Base-by-base conservation (phyloP, 2,797 vertebrate species). In the Octomys mimax region DNA sequence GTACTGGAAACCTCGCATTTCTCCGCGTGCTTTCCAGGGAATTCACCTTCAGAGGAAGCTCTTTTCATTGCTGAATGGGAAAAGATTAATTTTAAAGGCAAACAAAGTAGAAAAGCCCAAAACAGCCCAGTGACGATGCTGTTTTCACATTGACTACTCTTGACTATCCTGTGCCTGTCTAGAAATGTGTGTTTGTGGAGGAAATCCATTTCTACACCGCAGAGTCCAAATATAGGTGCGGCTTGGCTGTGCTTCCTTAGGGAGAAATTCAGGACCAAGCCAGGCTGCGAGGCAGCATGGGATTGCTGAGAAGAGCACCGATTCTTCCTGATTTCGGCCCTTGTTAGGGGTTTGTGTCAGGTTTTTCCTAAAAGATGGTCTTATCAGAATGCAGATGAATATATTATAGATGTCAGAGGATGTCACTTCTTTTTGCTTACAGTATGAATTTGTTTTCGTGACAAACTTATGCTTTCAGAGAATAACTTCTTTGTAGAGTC, bases 21-120 rank as follows among this genome's bases (percentile, higher is more conserved):
- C 94, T 91, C 73, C 94, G 36, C 75, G 91, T 22, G 31, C 86
- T 98, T 97, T 98, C 96, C 92, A 94, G 91, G 95, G 97, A 42
- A 94, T 85, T 95, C 93, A 49, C 97, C 95, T 92, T 89, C 95
- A 95, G 93, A 96, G 93, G 95, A 97, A 96, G 93, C 78, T 95
- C 88, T 71, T 95, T 97, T 97, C 95, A 80, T 98, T 22, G 2
- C 68, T 95, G 94, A 98, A 97, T 96, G 98, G 91, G 97, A 98
- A 97, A 85, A 97, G 96, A 98, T 98, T 98, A 97, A 98, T 98
- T 98, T 98, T 97, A 97, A 96, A 97, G 94, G 96, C 97, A 97
- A 98, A 36, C 10, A 85, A 97, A 98, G 85, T 42, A 97, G 92
- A 95, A 79, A 86, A 95, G 94, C 83, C 96, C 98, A 98, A 96